These are phyloP conservation scores for Cynopterus sphinx DNA, from an alignment of 2,797 vertebrate genomes.

Conservation along the genomic window DNA sequence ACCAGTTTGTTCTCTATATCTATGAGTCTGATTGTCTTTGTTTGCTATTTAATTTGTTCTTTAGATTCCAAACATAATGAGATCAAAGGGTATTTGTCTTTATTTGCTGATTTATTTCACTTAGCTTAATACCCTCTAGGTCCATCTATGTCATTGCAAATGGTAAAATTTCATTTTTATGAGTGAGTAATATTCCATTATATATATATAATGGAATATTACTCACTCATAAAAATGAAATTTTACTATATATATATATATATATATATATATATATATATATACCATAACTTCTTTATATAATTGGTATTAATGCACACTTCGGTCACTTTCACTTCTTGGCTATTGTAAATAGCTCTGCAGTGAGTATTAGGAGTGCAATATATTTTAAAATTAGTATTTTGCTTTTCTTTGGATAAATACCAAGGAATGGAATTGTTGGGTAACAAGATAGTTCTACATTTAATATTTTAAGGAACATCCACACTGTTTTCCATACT, in stretches of 20 bases:
- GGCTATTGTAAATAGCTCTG: not conserved
- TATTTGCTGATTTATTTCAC: no score
- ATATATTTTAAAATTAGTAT: not conserved
- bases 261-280: no score
- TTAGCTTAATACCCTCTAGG: no score
- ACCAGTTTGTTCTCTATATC: no score
- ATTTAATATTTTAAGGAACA: not conserved
- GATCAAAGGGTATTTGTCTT: no score
- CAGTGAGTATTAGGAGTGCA: not conserved
- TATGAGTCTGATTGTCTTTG: no score
- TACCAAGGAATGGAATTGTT: not conserved
- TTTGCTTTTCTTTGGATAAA: not conserved
- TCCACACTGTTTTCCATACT: not conserved
- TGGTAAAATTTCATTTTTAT: not conserved
- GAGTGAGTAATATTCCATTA: not conserved
- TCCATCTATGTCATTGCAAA: no score
- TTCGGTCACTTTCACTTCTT: not conserved
- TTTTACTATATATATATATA: no score
- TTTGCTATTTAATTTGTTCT: no score
- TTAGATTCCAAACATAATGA: no score
- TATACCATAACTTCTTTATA: not conserved
- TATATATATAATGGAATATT: not conserved
- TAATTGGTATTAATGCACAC: not conserved
- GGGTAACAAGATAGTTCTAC: not conserved
- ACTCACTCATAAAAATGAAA: no score